Percentiles rank a stretch among this genome's conserved stretches.
Evolutionary conservation across 2,888 invertebrate species (phyloP).

Genomic region (Drosophila heteroneura): DNA sequence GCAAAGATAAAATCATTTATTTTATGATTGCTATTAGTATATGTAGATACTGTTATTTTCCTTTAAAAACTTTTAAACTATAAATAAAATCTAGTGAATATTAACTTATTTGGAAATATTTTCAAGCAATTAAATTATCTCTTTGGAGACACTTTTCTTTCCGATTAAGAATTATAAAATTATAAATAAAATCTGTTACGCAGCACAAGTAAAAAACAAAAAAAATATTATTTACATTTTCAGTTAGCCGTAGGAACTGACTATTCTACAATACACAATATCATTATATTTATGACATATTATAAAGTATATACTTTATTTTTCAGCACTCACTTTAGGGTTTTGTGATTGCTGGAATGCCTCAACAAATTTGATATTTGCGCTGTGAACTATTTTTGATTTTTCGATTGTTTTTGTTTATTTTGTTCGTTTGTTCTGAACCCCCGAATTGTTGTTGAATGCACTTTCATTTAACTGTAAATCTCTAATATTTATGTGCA

Average conservation of each 20-base stretch:
- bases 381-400: slow-evolving; percentile 19
- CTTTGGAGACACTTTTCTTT: neutral
- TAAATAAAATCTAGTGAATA: neutral
- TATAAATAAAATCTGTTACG: neutral
- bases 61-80: neutral
- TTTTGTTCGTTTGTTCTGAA: slow-evolving; percentile 32
- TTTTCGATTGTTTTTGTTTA: slow-evolving; percentile 48
- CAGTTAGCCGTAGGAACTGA: neutral
- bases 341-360: slow-evolving; percentile 37
- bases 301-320: neutral
- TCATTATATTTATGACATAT: neutral
- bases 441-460: neutral
- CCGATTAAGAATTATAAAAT: neutral
- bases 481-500: slow-evolving; percentile 36
- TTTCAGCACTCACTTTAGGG: neutral
- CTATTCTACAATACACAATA: neutral
- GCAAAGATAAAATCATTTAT: neutral
- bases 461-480: slow-evolving; percentile 28
- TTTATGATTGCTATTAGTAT: neutral
- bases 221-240: neutral
- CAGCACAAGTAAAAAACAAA: neutral
- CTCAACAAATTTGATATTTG: slow-evolving; percentile 69
- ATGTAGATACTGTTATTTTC: neutral
- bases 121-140: neutral
- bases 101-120: neutral